Percentiles rank a stretch among this genome's conserved stretches.
Conservation (phyloP, 2,888 invertebrate genomes). For the Branchipolynoe longqiensis region DNA sequence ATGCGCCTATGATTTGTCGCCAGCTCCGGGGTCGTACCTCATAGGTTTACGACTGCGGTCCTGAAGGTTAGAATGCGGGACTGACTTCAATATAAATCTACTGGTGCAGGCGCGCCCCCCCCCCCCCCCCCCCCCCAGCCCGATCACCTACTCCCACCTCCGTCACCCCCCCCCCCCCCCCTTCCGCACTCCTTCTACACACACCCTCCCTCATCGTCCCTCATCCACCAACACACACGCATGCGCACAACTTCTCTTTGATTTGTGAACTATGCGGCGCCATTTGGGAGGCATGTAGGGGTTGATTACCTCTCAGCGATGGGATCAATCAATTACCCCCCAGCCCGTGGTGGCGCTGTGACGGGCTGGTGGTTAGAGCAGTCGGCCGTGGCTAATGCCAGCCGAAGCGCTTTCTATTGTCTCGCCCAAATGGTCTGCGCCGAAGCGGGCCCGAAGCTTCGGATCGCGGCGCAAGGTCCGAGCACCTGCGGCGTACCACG, state of each 20-base stretch:
- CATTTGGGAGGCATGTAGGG: constrained; percentile 46
- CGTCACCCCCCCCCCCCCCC: too few relatives aligned
- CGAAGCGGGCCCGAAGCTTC: too few relatives aligned
- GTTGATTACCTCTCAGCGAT: constrained; percentile 42
- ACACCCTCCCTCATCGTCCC: too few relatives aligned
- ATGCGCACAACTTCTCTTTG: too few relatives aligned
- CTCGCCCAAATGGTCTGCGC: too few relatives aligned
- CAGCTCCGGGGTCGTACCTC: neutral
- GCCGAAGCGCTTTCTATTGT: constrained; percentile 21
- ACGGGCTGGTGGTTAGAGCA: neutral
- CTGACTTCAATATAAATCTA: constrained; percentile 22
- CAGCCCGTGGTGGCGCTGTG: neutral
- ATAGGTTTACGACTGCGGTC: neutral
- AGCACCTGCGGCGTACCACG: too few relatives aligned
- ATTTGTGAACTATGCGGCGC: constrained; percentile 50
- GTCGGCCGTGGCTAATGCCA: constrained; percentile 35
- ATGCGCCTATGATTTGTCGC: constrained; percentile 12
- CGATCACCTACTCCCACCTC: too few relatives aligned
- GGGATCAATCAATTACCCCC: constrained; percentile 37
- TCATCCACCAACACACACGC: too few relatives aligned
- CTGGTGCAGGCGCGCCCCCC: neutral
- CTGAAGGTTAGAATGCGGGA: neutral
- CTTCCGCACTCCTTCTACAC: too few relatives aligned
- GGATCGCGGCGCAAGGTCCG: too few relatives aligned
- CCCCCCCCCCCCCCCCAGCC: too few relatives aligned